Evolutionary conservation across 2,888 invertebrate genomes (phyloP), one percentile per base, ranked within the genome.

Genomic region (Muschampia plurimacula): DNA sequence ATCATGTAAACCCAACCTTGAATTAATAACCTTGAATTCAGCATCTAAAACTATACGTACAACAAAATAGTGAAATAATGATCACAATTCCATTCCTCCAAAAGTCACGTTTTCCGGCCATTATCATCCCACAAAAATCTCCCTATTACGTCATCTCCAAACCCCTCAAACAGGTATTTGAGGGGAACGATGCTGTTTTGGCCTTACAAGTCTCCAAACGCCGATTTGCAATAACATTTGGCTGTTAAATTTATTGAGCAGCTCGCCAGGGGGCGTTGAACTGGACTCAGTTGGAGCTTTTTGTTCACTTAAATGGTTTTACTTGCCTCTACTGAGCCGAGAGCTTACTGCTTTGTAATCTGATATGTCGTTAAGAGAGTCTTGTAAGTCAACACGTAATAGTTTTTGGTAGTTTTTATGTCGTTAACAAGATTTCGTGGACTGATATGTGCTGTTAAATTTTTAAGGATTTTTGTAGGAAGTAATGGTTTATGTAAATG

Each of bases 301-400:
- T 41, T 41, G 15, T 52, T 15, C 52, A 52, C 15, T 22, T 52
- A 15, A 52, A 52, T 52, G 52, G 52, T 15, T 57, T 52, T 36
- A 41, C 41, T 41, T 63, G 52, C 22, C 52, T 52, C 52, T 15
- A 52, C 52, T 52, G 52, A 52, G 15, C 52, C 15, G 52, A 52
- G 52, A 52, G 52, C 52, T 52, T 52, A 52, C 52, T 15, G 52
- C 8, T 52, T 15, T 52, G 52, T 52, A 9, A 52, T 52, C 52
- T 52, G 52, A 41, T 41, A 41, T 41, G 41, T 41, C 41, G 9
- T 10, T 10, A 41, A 10, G 41, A 9, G 41, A 9, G 10, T 2
- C 41, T 41, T 41, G 41, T 8, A 41, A 41, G 41, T 41, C 41
- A 10, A 41, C 41, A 41, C 10, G 10, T 41, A 41, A 10, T 41